Evolutionary conservation across 2,888 invertebrate species (phyloP).

Genomic region (Catocala fraxini): DNA sequence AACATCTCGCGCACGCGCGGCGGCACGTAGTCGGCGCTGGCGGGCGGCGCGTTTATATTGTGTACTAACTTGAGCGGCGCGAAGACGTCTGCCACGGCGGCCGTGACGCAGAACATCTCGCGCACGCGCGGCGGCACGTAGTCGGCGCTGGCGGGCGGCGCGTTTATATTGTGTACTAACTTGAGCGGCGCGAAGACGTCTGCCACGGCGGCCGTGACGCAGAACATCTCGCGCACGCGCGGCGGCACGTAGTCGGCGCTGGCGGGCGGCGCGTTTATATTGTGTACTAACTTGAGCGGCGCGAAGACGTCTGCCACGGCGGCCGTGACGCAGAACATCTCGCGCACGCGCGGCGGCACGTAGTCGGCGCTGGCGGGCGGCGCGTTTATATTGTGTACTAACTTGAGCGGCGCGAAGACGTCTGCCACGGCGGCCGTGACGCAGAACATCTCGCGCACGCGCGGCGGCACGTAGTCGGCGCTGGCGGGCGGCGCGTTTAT

Average conservation of each 20-base stretch:
- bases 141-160: conserved; percentile 41
- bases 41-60: no score
- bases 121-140: conserved; percentile 87
- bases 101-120: conserved; percentile 91
- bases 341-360: conserved; percentile 87
- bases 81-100: conserved; percentile 89
- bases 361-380: conserved; percentile 57
- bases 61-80: conserved; percentile 84
- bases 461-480: conserved; percentile 77
- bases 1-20: conserved; percentile 90
- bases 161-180: no score
- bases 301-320: conserved; percentile 89
- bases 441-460: conserved; percentile 90
- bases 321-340: conserved; percentile 91
- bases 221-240: conserved; percentile 89
- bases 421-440: conserved; percentile 90
- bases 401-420: conserved; percentile 88
- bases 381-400: no score
- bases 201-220: conserved; percentile 89
- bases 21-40: conserved; percentile 67
- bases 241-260: conserved; percentile 77
- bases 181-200: conserved; percentile 89
- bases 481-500: conserved; percentile 43
- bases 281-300: conserved; percentile 83
- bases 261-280: conserved; percentile 43